These are phyloP conservation scores for Hemibagrus wyckioides DNA, from an alignment of 2,113 vertebrate species.

Conservation along the genomic window DNA sequence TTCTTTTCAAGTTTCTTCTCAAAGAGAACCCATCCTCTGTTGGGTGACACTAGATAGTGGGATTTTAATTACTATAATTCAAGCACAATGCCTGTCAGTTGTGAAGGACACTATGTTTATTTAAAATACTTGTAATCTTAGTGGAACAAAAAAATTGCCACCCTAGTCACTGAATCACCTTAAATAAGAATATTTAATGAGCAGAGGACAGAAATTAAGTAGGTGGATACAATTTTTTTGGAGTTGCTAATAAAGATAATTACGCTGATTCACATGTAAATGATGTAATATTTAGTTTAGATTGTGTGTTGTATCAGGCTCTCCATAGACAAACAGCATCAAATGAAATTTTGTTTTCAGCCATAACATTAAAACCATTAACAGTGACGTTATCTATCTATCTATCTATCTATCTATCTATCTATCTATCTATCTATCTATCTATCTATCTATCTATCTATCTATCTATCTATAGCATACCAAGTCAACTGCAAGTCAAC, in stretches of 20 bases:
- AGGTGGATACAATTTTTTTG: not conserved
- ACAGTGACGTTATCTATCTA: too few species aligned
- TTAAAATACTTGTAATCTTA: not conserved
- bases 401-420: too few species aligned
- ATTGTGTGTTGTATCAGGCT: too few species aligned
- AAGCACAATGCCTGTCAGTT: not conserved
- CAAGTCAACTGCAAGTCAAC: not conserved
- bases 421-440: too few species aligned
- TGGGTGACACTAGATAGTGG: not conserved
- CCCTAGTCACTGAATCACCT: not conserved
- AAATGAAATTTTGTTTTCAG: too few species aligned
- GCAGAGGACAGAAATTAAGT: not conserved
- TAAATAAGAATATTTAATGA: not conserved
- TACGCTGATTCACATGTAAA: not conserved
- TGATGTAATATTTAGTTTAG: not conserved
- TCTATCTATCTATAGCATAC: not conserved
- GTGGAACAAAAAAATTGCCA: not conserved
- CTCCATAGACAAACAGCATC: too few species aligned
- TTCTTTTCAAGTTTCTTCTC: not conserved
- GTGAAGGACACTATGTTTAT: not conserved
- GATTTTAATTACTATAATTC: not conserved
- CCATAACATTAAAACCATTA: too few species aligned
- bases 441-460: not conserved
- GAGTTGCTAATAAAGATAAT: not conserved
- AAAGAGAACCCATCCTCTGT: not conserved